phyloP scores from a whole-genome alignment of 2,888 invertebrate species.

The Oxycera nigricornis region DNA sequence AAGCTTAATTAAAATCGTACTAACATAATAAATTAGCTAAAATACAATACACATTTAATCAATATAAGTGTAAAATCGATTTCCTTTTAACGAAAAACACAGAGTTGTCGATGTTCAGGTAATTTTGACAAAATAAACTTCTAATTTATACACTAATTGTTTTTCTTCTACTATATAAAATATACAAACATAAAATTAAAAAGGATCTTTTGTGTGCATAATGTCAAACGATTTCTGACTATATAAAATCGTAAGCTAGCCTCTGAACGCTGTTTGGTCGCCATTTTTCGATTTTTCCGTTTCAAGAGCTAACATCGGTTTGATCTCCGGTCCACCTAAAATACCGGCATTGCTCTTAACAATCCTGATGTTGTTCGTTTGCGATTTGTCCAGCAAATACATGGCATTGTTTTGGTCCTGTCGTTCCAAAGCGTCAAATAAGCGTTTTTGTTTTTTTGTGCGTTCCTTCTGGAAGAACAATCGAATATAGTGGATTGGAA shows the following conservation, averaged over 20 bases:
- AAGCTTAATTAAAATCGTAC: constrained; percentile 12
- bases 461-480: constrained; percentile 76
- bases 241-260: not conserved
- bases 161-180: not conserved
- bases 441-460: constrained; percentile 66
- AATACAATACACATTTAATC: constrained; percentile 14
- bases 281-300: constrained; percentile 29
- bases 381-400: constrained; percentile 45
- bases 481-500: constrained; percentile 83
- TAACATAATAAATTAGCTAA: constrained; percentile 36
- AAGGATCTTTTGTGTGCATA: no score
- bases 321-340: constrained; percentile 35
- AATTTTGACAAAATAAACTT: not conserved
- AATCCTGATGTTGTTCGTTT: constrained; percentile 45
- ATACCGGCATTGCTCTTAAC: constrained; percentile 41
- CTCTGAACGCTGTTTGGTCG: constrained; percentile 32
- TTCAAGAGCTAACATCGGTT: constrained; percentile 41
- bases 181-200: constrained; percentile 11
- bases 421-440: constrained; percentile 52
- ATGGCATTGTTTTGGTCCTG: constrained; percentile 49
- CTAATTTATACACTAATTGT: not conserved
- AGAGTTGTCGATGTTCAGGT: not conserved
- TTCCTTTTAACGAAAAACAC: not conserved
- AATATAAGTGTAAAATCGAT: constrained; percentile 22
- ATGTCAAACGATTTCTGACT: not conserved